phyloP scores from a whole-genome alignment of 2,888 invertebrate species.

The Cartodere bifasciata region DNA sequence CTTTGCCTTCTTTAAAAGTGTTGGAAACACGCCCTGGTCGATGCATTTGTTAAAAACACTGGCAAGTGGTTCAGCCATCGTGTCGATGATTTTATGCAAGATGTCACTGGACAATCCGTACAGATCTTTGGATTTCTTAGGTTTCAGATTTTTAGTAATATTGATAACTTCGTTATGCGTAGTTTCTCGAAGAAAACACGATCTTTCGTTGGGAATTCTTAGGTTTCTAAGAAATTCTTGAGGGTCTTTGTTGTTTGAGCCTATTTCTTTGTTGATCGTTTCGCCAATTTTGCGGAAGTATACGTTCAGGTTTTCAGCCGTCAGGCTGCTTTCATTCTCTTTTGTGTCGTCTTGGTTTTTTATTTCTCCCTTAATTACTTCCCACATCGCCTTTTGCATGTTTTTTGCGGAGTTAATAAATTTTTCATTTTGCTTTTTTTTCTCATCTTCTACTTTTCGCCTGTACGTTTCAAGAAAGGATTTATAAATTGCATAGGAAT shows the following conservation, averaged over 20 bases:
- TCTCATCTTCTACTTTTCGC: no score
- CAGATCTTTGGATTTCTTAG: constrained; percentile 3
- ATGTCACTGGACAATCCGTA: constrained; percentile 4
- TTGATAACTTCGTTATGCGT: constrained; percentile 3
- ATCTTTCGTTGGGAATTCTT: constrained; percentile 1
- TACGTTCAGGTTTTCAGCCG: constrained; percentile 1
- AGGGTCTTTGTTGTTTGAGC: not conserved
- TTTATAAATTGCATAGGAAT: no score
- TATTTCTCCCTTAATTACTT: constrained; percentile 4
- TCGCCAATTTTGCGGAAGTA: constrained; percentile 5
- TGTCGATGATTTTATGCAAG: constrained; percentile 3
- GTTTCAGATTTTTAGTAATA: constrained; percentile 3
- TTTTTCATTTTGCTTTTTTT: no score
- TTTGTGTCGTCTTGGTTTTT: constrained; percentile 2
- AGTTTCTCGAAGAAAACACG: not conserved
- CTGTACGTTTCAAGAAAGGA: no score
- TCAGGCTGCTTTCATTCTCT: not conserved
- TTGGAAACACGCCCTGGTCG: constrained; percentile 3
- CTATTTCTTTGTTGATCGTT: not conserved
- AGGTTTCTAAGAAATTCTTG: constrained; percentile 1
- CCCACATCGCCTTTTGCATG: constrained; percentile 7
- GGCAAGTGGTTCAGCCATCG: constrained; percentile 4
- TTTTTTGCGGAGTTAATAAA: no score
- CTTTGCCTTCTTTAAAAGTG: constrained; percentile 5
- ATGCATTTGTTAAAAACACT: constrained; percentile 6